These are phyloP conservation scores for Malthinus flaveolus DNA, from an alignment of 2,888 invertebrate species.

Conservation along the genomic window DNA sequence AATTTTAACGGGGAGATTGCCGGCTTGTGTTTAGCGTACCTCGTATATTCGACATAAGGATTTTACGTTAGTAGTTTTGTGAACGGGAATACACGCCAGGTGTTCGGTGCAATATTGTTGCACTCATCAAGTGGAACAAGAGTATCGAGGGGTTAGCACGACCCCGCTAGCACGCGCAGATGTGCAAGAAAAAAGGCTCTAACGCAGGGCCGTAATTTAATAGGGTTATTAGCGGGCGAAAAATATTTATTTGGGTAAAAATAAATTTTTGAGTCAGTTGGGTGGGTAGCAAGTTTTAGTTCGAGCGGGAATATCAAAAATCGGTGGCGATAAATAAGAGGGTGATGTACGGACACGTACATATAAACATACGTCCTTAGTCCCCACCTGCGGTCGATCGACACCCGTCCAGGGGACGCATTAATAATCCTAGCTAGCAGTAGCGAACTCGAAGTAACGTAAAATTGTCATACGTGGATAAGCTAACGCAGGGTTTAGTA, in stretches of 20 bases:
- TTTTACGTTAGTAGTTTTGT: constrained; percentile 1
- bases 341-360: not conserved
- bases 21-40: not conserved
- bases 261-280: not conserved
- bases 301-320: not conserved
- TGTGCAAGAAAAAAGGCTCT: constrained; percentile 26
- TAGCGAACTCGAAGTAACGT: constrained; percentile 18
- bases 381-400: constrained; percentile 38
- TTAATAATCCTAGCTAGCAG: constrained; percentile 31
- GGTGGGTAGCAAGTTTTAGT: not conserved
- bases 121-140: constrained; percentile 38
- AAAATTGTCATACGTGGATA: constrained; percentile 38
- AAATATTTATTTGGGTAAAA: not conserved
- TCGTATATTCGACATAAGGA: constrained; percentile 1
- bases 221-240: not conserved
- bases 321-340: not conserved
- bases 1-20: not conserved
- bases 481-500: constrained; percentile 20
- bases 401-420: constrained; percentile 48
- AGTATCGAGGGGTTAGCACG: constrained; percentile 28
- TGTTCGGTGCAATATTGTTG: constrained; percentile 34
- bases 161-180: constrained; percentile 28
- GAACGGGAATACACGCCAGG: constrained; percentile 32
- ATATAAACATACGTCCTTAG: constrained; percentile 11
- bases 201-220: constrained; percentile 13